Conservation (phyloP, 1,140 invertebrate species). For the Aphaenogaster rudis region DNA sequence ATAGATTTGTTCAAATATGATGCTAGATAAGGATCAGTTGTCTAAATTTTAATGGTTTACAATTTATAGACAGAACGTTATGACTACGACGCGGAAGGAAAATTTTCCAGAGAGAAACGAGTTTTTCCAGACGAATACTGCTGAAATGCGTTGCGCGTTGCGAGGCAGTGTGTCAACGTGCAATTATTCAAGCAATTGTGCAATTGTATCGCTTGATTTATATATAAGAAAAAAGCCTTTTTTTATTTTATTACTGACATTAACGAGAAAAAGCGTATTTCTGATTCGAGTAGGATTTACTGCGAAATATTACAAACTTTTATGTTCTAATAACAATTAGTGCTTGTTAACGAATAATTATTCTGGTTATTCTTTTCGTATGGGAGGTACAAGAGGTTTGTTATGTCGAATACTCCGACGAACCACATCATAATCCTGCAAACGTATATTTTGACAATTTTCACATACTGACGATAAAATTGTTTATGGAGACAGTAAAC, state of each 20-base stretch:
- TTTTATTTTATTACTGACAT: background rate
- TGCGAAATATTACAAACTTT: background rate
- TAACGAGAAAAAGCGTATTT: background rate
- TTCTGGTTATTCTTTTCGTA: background rate
- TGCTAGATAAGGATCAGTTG: background rate
- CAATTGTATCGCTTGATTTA: background rate
- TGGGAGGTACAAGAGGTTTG: background rate
- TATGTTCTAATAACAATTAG: background rate
- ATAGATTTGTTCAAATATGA: background rate
- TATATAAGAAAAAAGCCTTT: background rate
- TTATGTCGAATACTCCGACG: background rate
- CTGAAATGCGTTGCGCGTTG: background rate
- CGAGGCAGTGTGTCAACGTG: background rate
- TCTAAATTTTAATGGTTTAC: background rate
- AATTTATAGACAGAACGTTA: background rate
- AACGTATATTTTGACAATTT: conserved; percentile 50
- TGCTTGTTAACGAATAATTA: background rate
- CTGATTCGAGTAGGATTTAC: background rate
- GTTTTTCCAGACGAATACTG: background rate
- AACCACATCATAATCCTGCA: conserved; percentile 31
- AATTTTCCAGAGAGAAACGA: background rate
- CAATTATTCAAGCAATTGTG: background rate
- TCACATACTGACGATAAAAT: conserved; percentile 50
- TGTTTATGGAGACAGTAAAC: conserved; percentile 59
- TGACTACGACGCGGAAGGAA: background rate